Base-by-base conservation (phyloP, 2,888 invertebrate genomes). In the Sclerodermus sp. region DNA sequence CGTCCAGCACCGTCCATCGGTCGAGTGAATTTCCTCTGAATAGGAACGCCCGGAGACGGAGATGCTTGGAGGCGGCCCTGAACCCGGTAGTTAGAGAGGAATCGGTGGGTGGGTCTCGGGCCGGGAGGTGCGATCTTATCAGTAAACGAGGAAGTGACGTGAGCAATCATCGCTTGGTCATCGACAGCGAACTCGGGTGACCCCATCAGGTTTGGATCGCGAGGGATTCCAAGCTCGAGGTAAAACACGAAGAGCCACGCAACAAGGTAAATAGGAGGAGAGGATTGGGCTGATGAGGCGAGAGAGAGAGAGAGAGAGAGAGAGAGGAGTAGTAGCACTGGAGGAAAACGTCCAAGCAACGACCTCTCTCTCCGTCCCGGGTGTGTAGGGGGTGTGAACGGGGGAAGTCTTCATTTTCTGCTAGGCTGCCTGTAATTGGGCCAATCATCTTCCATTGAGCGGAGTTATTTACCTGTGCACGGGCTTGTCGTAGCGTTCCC, bases 371-470 rank as follows among this genome's bases (percentile, higher is more conserved):
- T 34, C 6, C 10, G 6, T 13, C 13, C 34, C n/a, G n/a, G 12
- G 34, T 34, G 34, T 12, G 13, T 13, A 12, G 3, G 34, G 3
- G 10, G 34, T 12, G 6, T 8, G 6, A 4, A 34, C 34, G 34
- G 42, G 45, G 18, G 49, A 49, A 62, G 55, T 54, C 57, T 66
- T 68, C 62, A 67, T 71, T 73, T 73, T 71, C 70, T 66, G 62
- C 70, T 64, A 62, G 63, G 63, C 58, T 67, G 65, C 55, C 53
- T 57, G 62, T 73, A 74, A 73, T 74, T 73, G 68, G 68, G 63
- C 56, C 70, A 67, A 71, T 71, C 70, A 67, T 67, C 66, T 66
- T 57, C 66, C 66, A 66, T 70, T 60, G 63, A 69, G 60, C 63
- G 49, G 51, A 45, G 60, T 57, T 60, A 55, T 64, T 60, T 59